A percentile compares a stretch with the other conserved stretches of the same genome.
Evolutionary conservation across 2,888 invertebrate genomes (phyloP).

Genomic region (Scaptodrosophila latifasciaeformis): DNA sequence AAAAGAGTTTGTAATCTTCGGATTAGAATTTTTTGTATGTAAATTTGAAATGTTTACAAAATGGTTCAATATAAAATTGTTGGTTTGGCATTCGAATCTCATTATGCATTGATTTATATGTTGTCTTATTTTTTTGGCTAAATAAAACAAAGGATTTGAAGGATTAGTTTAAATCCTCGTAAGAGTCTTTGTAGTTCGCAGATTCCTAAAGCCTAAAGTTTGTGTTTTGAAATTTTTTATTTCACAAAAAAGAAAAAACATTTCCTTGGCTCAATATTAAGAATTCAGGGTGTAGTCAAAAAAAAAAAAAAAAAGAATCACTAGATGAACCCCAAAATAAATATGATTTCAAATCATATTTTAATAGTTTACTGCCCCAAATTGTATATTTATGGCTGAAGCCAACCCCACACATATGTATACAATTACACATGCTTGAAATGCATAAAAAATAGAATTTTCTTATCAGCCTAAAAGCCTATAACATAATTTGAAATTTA

Average conservation of each 20-base stretch:
- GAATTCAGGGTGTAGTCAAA: too few relatives aligned
- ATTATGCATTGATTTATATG: too few relatives aligned
- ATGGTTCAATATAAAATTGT: background rate
- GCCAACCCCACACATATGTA: constrained; percentile 12
- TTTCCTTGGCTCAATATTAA: too few relatives aligned
- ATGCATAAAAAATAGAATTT: constrained; percentile 42
- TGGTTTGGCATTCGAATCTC: too few relatives aligned
- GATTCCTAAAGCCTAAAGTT: background rate
- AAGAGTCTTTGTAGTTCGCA: too few relatives aligned
- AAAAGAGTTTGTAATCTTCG: too few relatives aligned
- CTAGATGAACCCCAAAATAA: constrained; percentile 1
- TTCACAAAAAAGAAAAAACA: too few relatives aligned
- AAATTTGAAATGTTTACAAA: background rate
- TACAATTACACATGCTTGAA: constrained; percentile 9
- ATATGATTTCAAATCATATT: constrained; percentile 19
- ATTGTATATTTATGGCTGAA: background rate
- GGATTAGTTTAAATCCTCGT: background rate
- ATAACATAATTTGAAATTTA: constrained; percentile 57
- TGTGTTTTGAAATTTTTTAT: background rate
- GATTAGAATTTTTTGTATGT: too few relatives aligned
- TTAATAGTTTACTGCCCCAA: constrained; percentile 20
- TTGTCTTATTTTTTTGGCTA: background rate
- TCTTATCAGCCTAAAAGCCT: constrained; percentile 52
- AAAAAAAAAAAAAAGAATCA: too few relatives aligned
- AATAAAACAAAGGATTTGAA: background rate